Evolutionary conservation across 2,888 invertebrate genomes (phyloP), one percentile per base, ranked within the genome.

Genomic region (Spodoptera exigua): DNA sequence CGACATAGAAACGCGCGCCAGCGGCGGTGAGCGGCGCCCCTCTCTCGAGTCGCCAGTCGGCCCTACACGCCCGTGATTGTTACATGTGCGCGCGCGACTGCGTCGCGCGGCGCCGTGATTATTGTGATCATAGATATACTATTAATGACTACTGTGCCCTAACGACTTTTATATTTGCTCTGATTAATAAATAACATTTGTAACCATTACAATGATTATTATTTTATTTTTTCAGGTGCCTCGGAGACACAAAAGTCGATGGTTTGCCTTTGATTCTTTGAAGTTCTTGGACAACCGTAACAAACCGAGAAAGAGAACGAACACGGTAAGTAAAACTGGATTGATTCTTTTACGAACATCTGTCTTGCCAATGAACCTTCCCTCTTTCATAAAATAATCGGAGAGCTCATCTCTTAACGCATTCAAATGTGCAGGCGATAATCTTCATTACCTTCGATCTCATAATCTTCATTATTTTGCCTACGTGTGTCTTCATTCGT

Each of bases 321-420:
- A 56, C 43, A 37, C 48, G 41, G 56, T 58, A 51, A 51, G 51
- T 51, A 41, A 51, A 45, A 47, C 54, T 54, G 51, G 51, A 17
- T 51, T 51, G 51, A 51, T 36, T 47, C 37, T 47, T 47, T 49
- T 52, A 55, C 21, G 40, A 55, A 34, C 35, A 55, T 47, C 47
- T 55, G 47, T 40, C 41, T 55, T 55, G 55, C 55, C 55, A 55
- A 47, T 14, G 41, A 46, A 55, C 21, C 47, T 55, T 55, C 39
- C 55, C 55, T 47, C 47, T 47, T 41, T 55, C 46, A 55, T 55
- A 55, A 55, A 47, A 55, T 55, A 46, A 46, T 47, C 46, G 12
- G 46, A 41, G 13, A 55, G 41, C 27, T 46, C 47, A 34, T 55
- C 18, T 46, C 55, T 47, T 13, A 46, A 35, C 35, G 47, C 47